Base-by-base conservation (phyloP, 2,888 invertebrate species). In the Polyploca ridens region DNA sequence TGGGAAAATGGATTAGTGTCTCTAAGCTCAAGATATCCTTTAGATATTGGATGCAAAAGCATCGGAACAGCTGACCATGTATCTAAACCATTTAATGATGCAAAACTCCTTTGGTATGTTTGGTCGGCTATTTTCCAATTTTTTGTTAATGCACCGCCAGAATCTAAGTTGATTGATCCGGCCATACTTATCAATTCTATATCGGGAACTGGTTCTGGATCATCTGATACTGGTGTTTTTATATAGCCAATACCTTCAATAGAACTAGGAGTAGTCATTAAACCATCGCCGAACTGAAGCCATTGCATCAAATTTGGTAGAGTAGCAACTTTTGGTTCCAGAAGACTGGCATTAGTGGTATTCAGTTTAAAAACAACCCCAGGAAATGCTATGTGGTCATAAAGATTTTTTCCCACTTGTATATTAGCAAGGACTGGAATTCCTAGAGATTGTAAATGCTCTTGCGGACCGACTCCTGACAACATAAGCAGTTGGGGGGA, bases 401-500 rank as follows among this genome's bases (percentile, higher is more conserved):
- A 96, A 65, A 96, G 79, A 66, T 94, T 95, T 74, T 94, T 90
- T 3, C 97, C 97, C 11, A 97, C 96, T 16, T 95, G 96, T 62
- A 96, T 84, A 70, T 96, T 94, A 63, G 95, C 87, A 1, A 97
- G 78, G 0, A 96, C 88, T 0, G 96, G 96, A 66, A 97, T 95
- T 0, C 93, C 94, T 6, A 95, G 87, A 10, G 92, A 87, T 66
- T 94, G 83, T 2, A 96, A 88, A 78, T 96, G 94, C 68, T 95
- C 89, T 66, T 87, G 85, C 0, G 95, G 95, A 0, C 96, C 96
- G 14, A 96, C 84, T 13, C 98, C 98, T 6, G 98, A 98, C 2
- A 99, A 88, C 97, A 99, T 97, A n/a, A 99, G 94, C 16, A 99
- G 84, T 85, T 99, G 98, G 0, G 99, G 98, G 0, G 98, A 97